A percentile compares a stretch with the other conserved stretches of the same genome.
Evolutionary conservation across 1,140 invertebrate genomes (phyloP).

Genomic region (Leptinotarsa undecemlineata): DNA sequence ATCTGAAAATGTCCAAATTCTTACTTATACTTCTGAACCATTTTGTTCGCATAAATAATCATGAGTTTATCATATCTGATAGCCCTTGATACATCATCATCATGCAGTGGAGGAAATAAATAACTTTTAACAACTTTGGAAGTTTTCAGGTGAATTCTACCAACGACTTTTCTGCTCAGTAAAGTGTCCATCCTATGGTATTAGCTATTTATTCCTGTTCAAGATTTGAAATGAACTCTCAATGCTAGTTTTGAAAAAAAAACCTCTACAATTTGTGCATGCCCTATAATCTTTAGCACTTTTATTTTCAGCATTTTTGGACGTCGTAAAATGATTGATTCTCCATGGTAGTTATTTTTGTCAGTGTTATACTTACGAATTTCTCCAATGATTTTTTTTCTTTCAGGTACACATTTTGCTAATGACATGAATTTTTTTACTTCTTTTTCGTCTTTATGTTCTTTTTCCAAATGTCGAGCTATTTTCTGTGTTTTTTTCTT

Average conservation of each 20-base stretch:
- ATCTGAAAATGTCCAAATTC: conserved; percentile 20
- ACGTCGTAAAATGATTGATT: conserved; percentile 4
- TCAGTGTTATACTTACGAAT: conserved; percentile 21
- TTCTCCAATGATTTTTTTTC: conserved; percentile 9
- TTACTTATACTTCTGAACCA: conserved; percentile 23
- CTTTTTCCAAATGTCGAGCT: conserved; percentile 20
- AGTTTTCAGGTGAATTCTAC: neutral
- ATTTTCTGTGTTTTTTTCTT: conserved; percentile 11
- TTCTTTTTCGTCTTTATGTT: conserved; percentile 22
- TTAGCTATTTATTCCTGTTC: conserved; percentile 13
- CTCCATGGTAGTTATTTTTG: conserved; percentile 6
- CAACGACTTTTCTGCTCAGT: neutral
- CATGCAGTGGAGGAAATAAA: conserved; percentile 15
- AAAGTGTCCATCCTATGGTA: neutral
- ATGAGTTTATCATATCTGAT: conserved; percentile 13
- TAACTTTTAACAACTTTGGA: conserved; percentile 1
- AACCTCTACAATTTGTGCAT: conserved; percentile 21
- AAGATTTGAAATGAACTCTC: conserved; percentile 14
- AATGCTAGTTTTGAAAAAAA: conserved; percentile 19
- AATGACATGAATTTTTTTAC: conserved; percentile 22
- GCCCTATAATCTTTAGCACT: conserved; percentile 15
- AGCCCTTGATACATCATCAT: neutral
- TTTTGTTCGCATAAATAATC: conserved; percentile 23
- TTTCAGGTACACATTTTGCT: conserved; percentile 2
- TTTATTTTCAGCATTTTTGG: neutral